Percentiles rank a stretch among this genome's conserved stretches.
Evolutionary conservation across 1,140 invertebrate genomes (phyloP).

Genomic region (Heliconius himera): DNA sequence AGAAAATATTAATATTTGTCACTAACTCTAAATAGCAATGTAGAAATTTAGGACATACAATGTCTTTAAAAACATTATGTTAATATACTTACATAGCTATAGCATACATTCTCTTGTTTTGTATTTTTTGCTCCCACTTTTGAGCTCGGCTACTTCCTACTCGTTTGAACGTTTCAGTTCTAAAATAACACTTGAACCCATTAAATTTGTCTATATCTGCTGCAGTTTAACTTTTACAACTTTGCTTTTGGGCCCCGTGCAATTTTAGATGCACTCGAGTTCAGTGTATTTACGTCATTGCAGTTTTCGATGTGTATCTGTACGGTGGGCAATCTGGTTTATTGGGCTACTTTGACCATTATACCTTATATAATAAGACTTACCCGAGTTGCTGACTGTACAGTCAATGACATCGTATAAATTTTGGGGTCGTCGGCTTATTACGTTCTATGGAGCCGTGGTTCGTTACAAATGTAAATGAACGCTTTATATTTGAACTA

Average conservation of each 20-base stretch:
- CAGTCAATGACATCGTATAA: conserved; percentile 47
- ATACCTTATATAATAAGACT: neutral
- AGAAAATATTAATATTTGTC: neutral
- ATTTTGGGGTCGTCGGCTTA: conserved; percentile 36
- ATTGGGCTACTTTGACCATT: conserved; percentile 11
- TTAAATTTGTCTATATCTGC: conserved; percentile 29
- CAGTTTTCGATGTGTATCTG: conserved; percentile 33
- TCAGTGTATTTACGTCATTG: conserved; percentile 42
- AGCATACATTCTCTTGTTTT: neutral
- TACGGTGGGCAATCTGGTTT: conserved; percentile 22
- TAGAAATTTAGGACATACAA: neutral
- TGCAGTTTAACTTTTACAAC: conserved; percentile 41
- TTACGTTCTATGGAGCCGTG: conserved; percentile 17
- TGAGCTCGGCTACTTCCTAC: neutral
- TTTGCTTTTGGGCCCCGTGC: conserved; percentile 31
- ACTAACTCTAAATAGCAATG: neutral
- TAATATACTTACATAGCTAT: neutral
- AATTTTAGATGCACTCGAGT: conserved; percentile 42
- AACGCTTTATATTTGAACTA: conserved; percentile 13
- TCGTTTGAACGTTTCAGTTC: neutral
- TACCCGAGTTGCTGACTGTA: conserved; percentile 17
- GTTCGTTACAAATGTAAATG: conserved; percentile 18
- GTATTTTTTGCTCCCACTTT: neutral
- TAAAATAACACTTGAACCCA: conserved; percentile 13
- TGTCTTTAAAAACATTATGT: neutral